Conservation (phyloP, 2,888 invertebrate species). For the Dromius quadrimaculatus region DNA sequence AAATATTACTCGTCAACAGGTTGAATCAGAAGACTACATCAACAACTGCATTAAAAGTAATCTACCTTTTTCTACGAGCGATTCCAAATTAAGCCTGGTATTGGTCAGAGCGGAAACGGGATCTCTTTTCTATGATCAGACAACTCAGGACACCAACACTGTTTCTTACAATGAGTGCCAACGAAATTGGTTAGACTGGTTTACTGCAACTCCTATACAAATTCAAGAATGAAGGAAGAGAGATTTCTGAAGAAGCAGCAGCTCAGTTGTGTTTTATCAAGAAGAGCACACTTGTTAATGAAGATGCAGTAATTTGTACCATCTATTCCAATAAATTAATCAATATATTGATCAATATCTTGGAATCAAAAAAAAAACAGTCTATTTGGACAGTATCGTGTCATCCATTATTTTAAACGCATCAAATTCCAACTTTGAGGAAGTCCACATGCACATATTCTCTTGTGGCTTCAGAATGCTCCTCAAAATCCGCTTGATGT, state of each 20-base stretch:
- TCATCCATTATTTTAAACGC: constrained; percentile 59
- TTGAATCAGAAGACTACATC: constrained; percentile 60
- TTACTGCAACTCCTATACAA: constrained; percentile 61
- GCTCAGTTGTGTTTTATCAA: constrained; percentile 54
- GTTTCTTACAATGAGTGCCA: constrained; percentile 63
- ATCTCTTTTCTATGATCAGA: constrained; percentile 64
- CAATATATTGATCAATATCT: constrained; percentile 57
- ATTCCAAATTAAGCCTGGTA: constrained; percentile 62
- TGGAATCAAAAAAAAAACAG: constrained; percentile 57
- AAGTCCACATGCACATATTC: constrained; percentile 59
- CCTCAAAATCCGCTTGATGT: constrained; percentile 54
- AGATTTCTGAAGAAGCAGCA: constrained; percentile 44
- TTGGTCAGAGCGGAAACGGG: constrained; percentile 62
- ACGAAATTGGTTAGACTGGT: constrained; percentile 62
- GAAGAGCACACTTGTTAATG: constrained; percentile 58
- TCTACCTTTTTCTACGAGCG: constrained; percentile 60
- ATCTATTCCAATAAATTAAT: constrained; percentile 62
- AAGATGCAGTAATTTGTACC: constrained; percentile 60
- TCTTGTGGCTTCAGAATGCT: constrained; percentile 61
- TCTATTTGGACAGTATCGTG: constrained; percentile 59
- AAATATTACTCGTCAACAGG: constrained; percentile 58
- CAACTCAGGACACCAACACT: constrained; percentile 62
- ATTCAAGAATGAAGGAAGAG: constrained; percentile 54
- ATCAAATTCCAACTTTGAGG: constrained; percentile 62
- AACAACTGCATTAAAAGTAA: constrained; percentile 60